Evolutionary conservation across 1,140 invertebrate species (phyloP), one percentile per base, ranked within the genome.

Genomic region (Papilio machaon): DNA sequence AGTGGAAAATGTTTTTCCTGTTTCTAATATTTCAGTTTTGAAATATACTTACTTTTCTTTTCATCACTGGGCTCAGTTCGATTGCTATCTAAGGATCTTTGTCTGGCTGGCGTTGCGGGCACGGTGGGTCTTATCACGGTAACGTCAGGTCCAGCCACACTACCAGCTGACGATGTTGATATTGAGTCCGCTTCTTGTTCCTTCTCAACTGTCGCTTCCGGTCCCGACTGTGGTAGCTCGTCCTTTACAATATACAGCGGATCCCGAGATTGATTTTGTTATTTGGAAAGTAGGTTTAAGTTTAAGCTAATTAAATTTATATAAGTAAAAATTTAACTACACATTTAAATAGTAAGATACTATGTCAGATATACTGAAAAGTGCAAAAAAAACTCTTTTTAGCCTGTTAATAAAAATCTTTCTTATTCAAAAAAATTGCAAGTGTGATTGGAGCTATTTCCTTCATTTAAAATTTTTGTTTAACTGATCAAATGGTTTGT

Each of bases 41-140:
- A 17, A 43, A 77, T 52, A 5, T 0, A 58, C 19, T 52, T 79
- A 93, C 92, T 91, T 92, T 93, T 94, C 85, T 92, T 94, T 13
- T 94, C 93, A 73, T 94, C 93, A 78, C 92, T 94, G 7, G 92
- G 93, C 81, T 94, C 93, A 49, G 93, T 94, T 74, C 90, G 88
- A 81, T 93, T 93, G 85, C 92, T 93, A 49, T 94, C 93, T 1
- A 92, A 92, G 11, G 92, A 94, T 30, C 90, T 85, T 60, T 94
- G 93, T n/a, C 92, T 80, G 0, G 90, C 91, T 0, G 92, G 90
- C 2, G 88, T 92, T 7, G 88, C 78, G 0, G 90, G 86, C 1
- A 89, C 89, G 7, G 89, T 87, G 1, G 87, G 83, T 73, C 84
- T 91, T 9, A 94, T 85, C 1, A 94, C 89, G 0, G 93, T 94